Percentiles rank a stretch among this genome's conserved stretches.
phyloP scores from a whole-genome alignment of 2,113 vertebrate species.

The Peromyscus leucopus region DNA sequence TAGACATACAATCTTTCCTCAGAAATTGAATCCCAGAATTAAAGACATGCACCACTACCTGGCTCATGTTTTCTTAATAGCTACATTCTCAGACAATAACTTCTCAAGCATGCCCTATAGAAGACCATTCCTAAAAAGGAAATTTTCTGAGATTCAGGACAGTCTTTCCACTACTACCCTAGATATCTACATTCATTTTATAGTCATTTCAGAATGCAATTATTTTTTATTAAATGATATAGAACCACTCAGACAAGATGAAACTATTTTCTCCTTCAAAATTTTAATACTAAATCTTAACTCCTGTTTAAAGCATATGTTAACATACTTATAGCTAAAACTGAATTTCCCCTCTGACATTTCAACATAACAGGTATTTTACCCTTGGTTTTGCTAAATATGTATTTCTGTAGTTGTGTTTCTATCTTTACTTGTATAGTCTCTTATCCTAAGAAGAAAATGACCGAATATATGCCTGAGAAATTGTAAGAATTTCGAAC shows the following conservation, averaged over 20 bases:
- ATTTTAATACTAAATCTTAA: constrained; percentile 49
- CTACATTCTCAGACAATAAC: neutral
- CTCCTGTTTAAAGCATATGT: neutral
- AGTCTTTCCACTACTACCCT: neutral
- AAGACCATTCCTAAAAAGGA: constrained; percentile 22
- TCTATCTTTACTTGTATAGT: neutral
- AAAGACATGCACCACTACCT: neutral
- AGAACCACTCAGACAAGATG: constrained; percentile 22
- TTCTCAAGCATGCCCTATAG: neutral
- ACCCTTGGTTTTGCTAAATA: constrained; percentile 36
- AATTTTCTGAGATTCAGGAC: constrained; percentile 17
- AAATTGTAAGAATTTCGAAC: neutral
- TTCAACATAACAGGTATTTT: constrained; percentile 24
- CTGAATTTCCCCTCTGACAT: constrained; percentile 12
- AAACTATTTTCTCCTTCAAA: constrained; percentile 58
- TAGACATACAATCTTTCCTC: neutral
- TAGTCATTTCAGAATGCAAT: constrained; percentile 56
- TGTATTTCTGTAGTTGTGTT: neutral
- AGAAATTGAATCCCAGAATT: neutral
- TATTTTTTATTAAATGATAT: constrained; percentile 70
- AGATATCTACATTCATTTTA: constrained; percentile 17
- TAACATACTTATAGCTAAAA: constrained; percentile 42
- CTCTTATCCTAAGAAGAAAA: constrained; percentile 55
- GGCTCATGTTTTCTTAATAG: neutral
- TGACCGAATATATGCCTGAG: neutral